phyloP scores from a whole-genome alignment of 2,113 vertebrate genomes.

The Alouatta palliata region DNA sequence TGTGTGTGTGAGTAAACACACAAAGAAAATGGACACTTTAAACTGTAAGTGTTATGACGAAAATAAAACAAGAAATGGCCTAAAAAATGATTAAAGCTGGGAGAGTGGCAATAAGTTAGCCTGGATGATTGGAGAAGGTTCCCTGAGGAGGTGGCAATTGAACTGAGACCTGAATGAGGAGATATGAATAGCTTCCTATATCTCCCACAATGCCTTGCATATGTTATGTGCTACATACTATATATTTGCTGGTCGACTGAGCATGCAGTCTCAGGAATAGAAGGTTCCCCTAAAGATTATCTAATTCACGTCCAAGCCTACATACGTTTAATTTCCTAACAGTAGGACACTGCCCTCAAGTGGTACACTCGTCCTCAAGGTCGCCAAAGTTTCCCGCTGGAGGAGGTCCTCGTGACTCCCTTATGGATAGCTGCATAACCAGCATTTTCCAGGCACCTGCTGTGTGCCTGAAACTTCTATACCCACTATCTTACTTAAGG shows the following conservation, averaged over 20 bases:
- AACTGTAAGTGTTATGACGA: neutral
- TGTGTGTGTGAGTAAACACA: neutral
- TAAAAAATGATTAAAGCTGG: neutral
- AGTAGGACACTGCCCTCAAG: neutral
- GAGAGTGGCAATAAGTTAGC: neutral
- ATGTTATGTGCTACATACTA: neutral
- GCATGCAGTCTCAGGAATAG: neutral
- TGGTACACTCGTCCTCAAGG: neutral
- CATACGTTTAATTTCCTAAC: neutral
- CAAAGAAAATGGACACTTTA: neutral
- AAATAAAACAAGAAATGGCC: slow-evolving; percentile 6
- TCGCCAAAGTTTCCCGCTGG: neutral
- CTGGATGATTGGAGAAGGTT: neutral
- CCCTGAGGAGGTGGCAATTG: neutral
- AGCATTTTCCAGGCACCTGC: neutral
- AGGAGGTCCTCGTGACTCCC: neutral
- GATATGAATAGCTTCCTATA: neutral
- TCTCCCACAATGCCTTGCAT: neutral
- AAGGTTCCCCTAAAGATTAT: neutral
- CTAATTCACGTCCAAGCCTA: neutral
- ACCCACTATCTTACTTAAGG: neutral
- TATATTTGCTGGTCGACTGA: neutral
- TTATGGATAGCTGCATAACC: neutral
- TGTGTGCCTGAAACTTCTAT: neutral
- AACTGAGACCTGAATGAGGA: neutral